Base-by-base conservation (phyloP, 2,797 vertebrate genomes). In the Enteromius paludinosus region DNA sequence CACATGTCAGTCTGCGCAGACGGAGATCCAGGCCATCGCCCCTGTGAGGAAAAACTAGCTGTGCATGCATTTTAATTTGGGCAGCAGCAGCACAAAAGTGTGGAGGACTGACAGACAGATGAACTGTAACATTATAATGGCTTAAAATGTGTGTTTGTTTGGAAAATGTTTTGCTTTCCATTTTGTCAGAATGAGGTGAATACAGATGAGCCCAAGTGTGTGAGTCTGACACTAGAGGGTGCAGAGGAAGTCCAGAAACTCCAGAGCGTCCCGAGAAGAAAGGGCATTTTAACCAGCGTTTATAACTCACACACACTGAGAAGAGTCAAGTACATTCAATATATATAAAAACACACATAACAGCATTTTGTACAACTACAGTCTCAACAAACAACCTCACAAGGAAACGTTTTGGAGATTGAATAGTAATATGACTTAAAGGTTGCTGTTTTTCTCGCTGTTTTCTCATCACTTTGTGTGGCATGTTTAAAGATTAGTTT, bases 161-260 rank as follows among this genome's bases (percentile, higher is more conserved):
- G 9, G 17, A 80, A 61, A 70, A 15, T 4, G 23, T 41, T 23
- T 28, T 77, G 38, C 56, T 33, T 45, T 30, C 15, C 23, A 35
- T 43, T 75, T 56, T 15, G 25, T 80, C 18, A 49, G 45, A 41
- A 35, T 45, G 35, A 81, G 30, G n/a, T 41, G 30, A 81, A 74
- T 52, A 15, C 69, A 73, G 56, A 74, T 17, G 61, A 49, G 68
- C 4, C 47, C 25, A 28, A 33, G 23, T 49, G 20, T 75, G 52
- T 59, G 72, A 41, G 47, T 65, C 43, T 33, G 81, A 87, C 90
- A 89, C 89, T 89, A 91, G 88, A 87, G 85, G 82, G 82, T 76
- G 66, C 61, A 38, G 8, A 80, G 23, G 72, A 49, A 56, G 68
- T 81, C 77, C 69, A 66, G 20, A 61, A 41, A 52, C 59, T 25